A percentile compares a stretch with the other conserved stretches of the same genome.
Conservation (phyloP, 2,797 vertebrate genomes). For the Propithecus deckenii region DNA sequence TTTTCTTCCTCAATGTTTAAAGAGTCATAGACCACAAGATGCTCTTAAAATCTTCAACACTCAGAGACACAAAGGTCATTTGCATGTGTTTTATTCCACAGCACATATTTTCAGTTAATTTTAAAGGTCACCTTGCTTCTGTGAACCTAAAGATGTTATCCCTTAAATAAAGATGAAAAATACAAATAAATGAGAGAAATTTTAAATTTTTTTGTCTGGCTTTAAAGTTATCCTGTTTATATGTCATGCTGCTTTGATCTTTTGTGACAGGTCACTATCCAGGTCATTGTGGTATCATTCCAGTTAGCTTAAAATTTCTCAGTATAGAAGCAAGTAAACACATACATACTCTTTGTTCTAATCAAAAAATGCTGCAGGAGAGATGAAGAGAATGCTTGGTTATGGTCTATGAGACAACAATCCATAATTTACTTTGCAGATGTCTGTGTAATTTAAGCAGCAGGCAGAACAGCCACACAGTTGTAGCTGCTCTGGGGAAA, state of each 20-base stretch:
- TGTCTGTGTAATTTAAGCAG: conserved; percentile 84
- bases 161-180: background rate
- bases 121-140: conserved; percentile 47
- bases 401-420: conserved; percentile 80
- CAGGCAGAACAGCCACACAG: conserved; percentile 79
- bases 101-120: conserved; percentile 25
- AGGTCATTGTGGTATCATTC: conserved; percentile 31
- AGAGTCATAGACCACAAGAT: background rate
- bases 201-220: rapidly evolving
- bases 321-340: conserved; percentile 29
- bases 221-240: background rate
- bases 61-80: background rate
- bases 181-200: background rate
- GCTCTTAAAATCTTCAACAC: background rate
- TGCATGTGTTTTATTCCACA: background rate
- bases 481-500: conserved; percentile 82
- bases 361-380: conserved; percentile 53
- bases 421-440: conserved; percentile 85
- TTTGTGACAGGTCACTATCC: conserved; percentile 23
- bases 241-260: conserved; percentile 10
- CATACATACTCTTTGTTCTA: conserved; percentile 51
- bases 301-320: conserved; percentile 54
- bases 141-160: background rate
- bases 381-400: conserved; percentile 84
- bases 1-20: background rate